Percentiles rank a stretch among this genome's conserved stretches.
phyloP scores from a whole-genome alignment of 2,113 vertebrate species.

The Vombatus ursinus region DNA sequence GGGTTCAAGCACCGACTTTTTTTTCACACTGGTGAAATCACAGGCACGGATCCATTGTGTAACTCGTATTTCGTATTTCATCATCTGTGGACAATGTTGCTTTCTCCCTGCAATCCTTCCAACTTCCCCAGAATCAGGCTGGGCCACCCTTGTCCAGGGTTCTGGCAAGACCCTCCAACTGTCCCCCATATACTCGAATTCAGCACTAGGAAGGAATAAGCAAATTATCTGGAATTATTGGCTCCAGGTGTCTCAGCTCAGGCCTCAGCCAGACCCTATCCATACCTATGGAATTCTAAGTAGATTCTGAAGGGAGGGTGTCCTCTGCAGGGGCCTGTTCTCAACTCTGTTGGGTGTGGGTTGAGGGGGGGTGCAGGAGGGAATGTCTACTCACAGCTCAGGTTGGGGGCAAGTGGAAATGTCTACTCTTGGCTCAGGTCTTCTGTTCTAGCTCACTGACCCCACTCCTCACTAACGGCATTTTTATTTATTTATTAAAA shows the following conservation, averaged over 20 bases:
- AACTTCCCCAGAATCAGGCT: not conserved
- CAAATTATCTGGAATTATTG: not conserved
- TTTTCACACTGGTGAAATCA: too few relatives aligned
- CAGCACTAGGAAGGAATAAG: slow-evolving; percentile 15
- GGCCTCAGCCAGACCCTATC: not conserved
- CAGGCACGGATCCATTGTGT: too few relatives aligned
- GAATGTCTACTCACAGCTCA: too few relatives aligned
- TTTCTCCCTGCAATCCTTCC: not conserved
- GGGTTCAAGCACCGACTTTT: too few relatives aligned
- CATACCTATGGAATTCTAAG: not conserved
- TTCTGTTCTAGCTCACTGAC: not conserved
- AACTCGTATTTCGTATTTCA: too few relatives aligned
- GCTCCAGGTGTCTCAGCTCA: not conserved
- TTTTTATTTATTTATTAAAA: slow-evolving; percentile 57
- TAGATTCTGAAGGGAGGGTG: not conserved
- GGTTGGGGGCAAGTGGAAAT: not conserved
- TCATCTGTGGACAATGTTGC: too few relatives aligned
- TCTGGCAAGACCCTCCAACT: not conserved
- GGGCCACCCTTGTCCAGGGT: slow-evolving; percentile 11
- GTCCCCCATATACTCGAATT: slow-evolving; percentile 8
- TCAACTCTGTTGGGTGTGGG: slow-evolving; percentile 25
- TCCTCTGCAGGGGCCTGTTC: not conserved
- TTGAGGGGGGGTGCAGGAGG: not conserved
- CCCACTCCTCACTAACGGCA: not conserved
- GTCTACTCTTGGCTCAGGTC: not conserved